A percentile compares a stretch with the other conserved stretches of the same genome.
phyloP scores from a whole-genome alignment of 2,113 vertebrate species.

The Crotalus viridis region DNA sequence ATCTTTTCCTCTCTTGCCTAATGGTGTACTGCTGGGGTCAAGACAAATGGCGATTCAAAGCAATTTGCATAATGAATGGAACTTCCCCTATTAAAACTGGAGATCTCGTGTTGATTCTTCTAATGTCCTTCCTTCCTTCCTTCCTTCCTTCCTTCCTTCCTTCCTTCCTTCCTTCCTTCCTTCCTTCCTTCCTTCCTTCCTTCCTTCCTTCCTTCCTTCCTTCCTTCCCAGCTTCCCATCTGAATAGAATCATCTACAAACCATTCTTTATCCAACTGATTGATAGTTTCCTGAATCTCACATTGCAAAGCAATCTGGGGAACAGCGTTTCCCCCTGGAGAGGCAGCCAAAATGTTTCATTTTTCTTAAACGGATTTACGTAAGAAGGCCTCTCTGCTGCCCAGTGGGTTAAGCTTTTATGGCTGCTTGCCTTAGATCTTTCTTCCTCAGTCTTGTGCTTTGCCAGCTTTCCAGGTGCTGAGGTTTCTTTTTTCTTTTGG shows the following conservation, averaged over 20 bases:
- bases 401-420: slow-evolving; percentile 35
- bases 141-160: neutral
- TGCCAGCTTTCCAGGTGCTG: slow-evolving; percentile 44
- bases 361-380: slow-evolving; percentile 40
- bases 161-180: neutral
- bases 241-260: slow-evolving; percentile 60
- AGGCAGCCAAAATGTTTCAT: slow-evolving; percentile 20
- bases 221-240: slow-evolving; percentile 39
- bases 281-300: slow-evolving; percentile 72
- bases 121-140: neutral
- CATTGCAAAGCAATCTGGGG: slow-evolving; percentile 62
- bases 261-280: slow-evolving; percentile 61
- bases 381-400: slow-evolving; percentile 40
- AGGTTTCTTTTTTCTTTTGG: slow-evolving; percentile 3
- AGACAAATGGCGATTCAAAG: slow-evolving; percentile 5
- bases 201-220: neutral
- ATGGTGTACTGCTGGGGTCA: neutral
- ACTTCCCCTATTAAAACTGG: neutral
- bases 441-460: slow-evolving; percentile 39
- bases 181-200: neutral
- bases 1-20: neutral
- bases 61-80: neutral
- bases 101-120: slow-evolving; percentile 43
- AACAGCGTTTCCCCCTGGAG: slow-evolving; percentile 52
- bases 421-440: slow-evolving; percentile 31